These are phyloP conservation scores for Deilephila elpenor DNA, from an alignment of 2,888 invertebrate species.

Conservation along the genomic window DNA sequence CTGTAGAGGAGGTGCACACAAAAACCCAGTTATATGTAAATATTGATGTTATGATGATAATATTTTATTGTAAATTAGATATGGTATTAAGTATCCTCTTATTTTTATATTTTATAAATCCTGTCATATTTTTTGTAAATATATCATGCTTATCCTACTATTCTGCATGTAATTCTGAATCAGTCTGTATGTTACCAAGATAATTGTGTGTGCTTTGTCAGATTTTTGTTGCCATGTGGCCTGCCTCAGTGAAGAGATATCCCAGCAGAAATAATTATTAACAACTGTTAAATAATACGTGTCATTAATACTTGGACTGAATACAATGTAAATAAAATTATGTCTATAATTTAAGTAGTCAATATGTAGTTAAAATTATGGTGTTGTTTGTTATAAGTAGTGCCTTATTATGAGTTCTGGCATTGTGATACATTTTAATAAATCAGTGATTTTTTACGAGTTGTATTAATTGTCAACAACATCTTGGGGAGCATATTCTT, in stretches of 20 bases:
- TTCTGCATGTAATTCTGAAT: no score
- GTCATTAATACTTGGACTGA: background rate
- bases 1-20: no score
- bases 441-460: slow-evolving; percentile 5
- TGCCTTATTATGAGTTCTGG: slow-evolving; percentile 4
- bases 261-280: background rate
- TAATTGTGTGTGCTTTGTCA: background rate
- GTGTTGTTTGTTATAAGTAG: slow-evolving; percentile 4
- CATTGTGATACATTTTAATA: slow-evolving; percentile 22
- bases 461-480: background rate
- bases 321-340: background rate
- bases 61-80: no score
- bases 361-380: slow-evolving; percentile 5
- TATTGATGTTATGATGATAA: no score
- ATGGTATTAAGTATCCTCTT: no score
- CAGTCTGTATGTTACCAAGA: background rate
- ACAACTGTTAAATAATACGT: background rate
- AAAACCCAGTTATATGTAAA: no score
- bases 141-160: no score
- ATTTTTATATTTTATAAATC: no score
- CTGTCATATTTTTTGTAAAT: no score
- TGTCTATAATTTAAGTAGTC: background rate
- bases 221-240: background rate
- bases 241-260: background rate
- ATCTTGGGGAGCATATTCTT: no score